Conservation (phyloP, 92 coral and sea anemone species). For the Paramuricea clavata region DNA sequence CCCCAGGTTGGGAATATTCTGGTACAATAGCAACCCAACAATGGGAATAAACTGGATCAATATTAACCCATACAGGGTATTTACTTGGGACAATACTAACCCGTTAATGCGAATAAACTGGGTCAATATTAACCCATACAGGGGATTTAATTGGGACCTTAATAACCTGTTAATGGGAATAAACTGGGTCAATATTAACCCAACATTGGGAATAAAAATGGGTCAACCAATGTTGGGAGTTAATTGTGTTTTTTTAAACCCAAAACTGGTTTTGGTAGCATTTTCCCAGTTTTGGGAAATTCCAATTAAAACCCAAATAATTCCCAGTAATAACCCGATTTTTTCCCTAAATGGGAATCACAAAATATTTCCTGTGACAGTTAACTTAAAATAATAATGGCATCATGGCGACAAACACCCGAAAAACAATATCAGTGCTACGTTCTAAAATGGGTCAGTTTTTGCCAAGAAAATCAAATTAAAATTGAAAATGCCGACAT, state of each 20-base stretch:
- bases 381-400: no score
- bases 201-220: conserved; percentile 51
- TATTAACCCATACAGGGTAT: no score
- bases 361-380: conserved; percentile 58
- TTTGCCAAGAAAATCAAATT: no score
- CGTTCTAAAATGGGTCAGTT: no score
- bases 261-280: conserved; percentile 73
- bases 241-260: conserved; percentile 65
- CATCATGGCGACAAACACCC: no score
- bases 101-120: neutral
- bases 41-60: neutral
- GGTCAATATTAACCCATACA: no score
- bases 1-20: no score
- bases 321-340: conserved; percentile 51
- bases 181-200: conserved; percentile 17
- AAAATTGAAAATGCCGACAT: no score
- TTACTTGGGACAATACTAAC: no score
- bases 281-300: conserved; percentile 75
- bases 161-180: neutral
- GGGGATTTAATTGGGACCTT: no score
- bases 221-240: conserved; percentile 54
- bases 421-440: no score
- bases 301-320: conserved; percentile 54
- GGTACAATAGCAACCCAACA: no score
- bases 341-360: conserved; percentile 63